Percentiles rank a stretch among this genome's conserved stretches.
These are phyloP conservation scores for Cheirogaleus major DNA, from an alignment of 2,797 vertebrate species.

Conservation along the genomic window DNA sequence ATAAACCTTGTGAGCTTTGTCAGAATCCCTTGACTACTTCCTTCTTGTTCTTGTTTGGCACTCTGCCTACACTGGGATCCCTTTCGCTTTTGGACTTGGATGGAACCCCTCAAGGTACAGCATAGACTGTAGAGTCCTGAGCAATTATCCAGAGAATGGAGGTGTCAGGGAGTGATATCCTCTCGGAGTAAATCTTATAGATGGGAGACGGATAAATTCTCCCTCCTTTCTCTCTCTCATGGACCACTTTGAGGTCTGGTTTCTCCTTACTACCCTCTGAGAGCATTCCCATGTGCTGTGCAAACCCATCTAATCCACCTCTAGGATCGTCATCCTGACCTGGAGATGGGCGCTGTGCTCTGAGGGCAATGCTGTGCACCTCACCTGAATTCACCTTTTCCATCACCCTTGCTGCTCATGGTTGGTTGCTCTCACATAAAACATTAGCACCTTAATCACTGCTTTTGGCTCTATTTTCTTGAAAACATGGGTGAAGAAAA, in stretches of 20 bases:
- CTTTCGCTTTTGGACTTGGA: not conserved
- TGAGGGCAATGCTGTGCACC: not conserved
- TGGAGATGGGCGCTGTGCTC: not conserved
- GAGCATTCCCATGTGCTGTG: not conserved
- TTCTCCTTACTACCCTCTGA: not conserved
- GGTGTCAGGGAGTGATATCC: not conserved
- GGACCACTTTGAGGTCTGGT: not conserved
- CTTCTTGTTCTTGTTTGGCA: not conserved
- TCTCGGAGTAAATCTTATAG: not conserved
- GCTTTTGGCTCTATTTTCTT: not conserved
- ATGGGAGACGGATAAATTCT: not conserved
- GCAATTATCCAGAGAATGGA: not conserved
- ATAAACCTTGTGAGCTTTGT: not conserved
- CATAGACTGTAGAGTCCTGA: not conserved
- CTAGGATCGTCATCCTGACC: not conserved
- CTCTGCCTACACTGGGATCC: not conserved
- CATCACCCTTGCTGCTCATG: not conserved
- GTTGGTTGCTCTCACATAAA: not conserved
- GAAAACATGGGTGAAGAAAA: not conserved
- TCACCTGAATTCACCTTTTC: not conserved
- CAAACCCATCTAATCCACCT: not conserved
- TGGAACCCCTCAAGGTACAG: not conserved
- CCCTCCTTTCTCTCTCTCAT: not conserved
- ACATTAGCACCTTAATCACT: not conserved
- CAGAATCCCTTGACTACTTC: not conserved